Base-by-base conservation (phyloP, 2,888 invertebrate genomes). In the Pyrrhosoma nymphula region DNA sequence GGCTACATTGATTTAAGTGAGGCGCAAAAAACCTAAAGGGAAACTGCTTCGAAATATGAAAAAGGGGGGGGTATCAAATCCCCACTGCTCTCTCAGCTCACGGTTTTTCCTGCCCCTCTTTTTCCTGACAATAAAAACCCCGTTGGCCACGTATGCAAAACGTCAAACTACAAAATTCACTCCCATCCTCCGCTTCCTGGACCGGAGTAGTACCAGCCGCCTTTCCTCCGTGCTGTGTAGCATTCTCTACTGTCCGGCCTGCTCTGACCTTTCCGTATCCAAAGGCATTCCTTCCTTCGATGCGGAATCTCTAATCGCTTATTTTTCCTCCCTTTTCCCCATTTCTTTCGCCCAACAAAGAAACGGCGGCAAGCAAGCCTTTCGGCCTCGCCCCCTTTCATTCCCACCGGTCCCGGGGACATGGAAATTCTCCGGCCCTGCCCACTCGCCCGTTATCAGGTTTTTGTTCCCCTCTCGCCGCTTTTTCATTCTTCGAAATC, bases 1-100 rank as follows among this genome's bases (percentile, higher is more conserved):
- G 63, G 60, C 69, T 55, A 69, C 93, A 93, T 69, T 93, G 93
- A 93, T 93, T 93, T 93, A 69, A 93, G 93, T 47, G 69, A 93
- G 47, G 63, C 82, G 82, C 82, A 35, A 69, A 93, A 60, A 93
- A 60, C 26, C 69, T 47, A 93, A 93, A 75, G 93, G 93, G 93
- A 69, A 69, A n/a, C 93, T 93, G 69, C 69, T n/a, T 91, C 26
- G 26, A 82, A 82, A 35, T 82, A 30, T 82, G 30, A 82, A 63
- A 63, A 69, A 60, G 35, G 55, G 20, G n/a, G 60, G 60, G 18
- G 20, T 60, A 60, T 14, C 60, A 20, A 3, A 4, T 60, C 60
- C 26, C 56, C 55, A 30, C 23, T n/a, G 47, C 8, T 90, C 63
- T 69, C 69, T 75, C n/a, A n/a, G 47, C 47, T 47, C 4, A 47